Evolutionary conservation across 2,888 invertebrate genomes (phyloP).

Genomic region (Apamea sordens): DNA sequence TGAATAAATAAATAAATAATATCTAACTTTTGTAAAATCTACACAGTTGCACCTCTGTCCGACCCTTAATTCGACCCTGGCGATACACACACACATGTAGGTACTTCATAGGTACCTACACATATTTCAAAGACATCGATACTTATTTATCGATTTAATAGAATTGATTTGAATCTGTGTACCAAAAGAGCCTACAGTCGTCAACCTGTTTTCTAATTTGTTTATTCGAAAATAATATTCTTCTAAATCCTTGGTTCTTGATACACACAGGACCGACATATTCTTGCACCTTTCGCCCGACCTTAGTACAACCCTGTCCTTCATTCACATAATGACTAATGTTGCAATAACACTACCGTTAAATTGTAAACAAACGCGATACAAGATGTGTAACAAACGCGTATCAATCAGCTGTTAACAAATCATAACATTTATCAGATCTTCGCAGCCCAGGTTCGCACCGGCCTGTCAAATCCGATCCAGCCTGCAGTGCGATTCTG

Average conservation of each 20-base stretch:
- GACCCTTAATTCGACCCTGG: neutral
- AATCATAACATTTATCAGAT: neutral
- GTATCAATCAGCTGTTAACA: slow-evolving; percentile 3
- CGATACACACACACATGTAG: neutral
- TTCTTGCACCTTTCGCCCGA: slow-evolving; percentile 7
- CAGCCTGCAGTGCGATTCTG: too few relatives aligned
- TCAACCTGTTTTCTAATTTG: neutral
- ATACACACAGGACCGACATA: too few relatives aligned
- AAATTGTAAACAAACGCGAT: slow-evolving; percentile 17
- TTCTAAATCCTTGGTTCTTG: neutral
- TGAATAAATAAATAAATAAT: too few relatives aligned
- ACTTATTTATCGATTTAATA: neutral
- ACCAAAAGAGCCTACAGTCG: neutral
- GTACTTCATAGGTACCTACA: neutral
- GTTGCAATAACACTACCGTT: slow-evolving; percentile 13
- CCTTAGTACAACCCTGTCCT: slow-evolving; percentile 15
- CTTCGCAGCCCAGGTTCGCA: neutral
- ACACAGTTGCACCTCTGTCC: neutral
- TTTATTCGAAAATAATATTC: neutral
- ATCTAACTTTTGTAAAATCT: neutral
- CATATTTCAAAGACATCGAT: neutral
- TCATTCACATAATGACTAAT: slow-evolving; percentile 1
- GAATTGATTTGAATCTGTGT: neutral
- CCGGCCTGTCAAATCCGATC: too few relatives aligned
- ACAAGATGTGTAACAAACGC: neutral